Base-by-base conservation (phyloP, 2,888 invertebrate genomes). In the Tubulanus polymorphus region DNA sequence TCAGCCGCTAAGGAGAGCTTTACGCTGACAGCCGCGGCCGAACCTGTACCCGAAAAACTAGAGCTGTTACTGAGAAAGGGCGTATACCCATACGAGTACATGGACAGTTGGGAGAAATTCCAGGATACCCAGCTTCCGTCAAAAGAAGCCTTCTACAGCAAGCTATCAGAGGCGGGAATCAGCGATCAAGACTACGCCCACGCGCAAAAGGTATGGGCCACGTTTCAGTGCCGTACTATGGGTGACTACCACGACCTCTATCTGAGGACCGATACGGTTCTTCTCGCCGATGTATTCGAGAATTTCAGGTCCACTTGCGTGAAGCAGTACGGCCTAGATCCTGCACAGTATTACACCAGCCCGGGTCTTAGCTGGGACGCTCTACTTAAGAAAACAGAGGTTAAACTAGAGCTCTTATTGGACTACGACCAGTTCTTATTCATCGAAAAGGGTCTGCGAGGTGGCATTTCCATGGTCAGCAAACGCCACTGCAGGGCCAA, bases 221-320 rank as follows among this genome's bases (percentile, higher is more conserved):
- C n/a, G 8, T 65, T 67, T 37, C 57, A 61, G 15, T 53, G 58
- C 15, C 56, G 54, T 25, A 63, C 62, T n/a, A 54, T 69, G 6
- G 64, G 67, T 5, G 64, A 69, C 23, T 66, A 66, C 41, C 61
- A 62, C 61, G 57, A 69, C 65, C 48, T 65, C 49, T 62, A 70
- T 63, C 20, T 47, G 28, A 47, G 61, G 56, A 64, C 65, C 26
- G 70, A 71, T 63, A 64, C 69, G 1, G 56, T 68, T 12, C 56
- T 70, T n/a, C 62, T 73, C 27, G 67, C 67, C 26, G 66, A 74
- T 65, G 64, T 74, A 20, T 74, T 73, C 65, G 69, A 76, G 56
- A 64, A 58, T 20, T 74, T 73, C 56, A 59, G 69, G 57, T 55
- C 63, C 28, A 57, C 68, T 20, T 63, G 65, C 59, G 30, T 64